Evolutionary conservation across 1,140 invertebrate species (phyloP).

Genomic region (Drosophila micromelanica): DNA sequence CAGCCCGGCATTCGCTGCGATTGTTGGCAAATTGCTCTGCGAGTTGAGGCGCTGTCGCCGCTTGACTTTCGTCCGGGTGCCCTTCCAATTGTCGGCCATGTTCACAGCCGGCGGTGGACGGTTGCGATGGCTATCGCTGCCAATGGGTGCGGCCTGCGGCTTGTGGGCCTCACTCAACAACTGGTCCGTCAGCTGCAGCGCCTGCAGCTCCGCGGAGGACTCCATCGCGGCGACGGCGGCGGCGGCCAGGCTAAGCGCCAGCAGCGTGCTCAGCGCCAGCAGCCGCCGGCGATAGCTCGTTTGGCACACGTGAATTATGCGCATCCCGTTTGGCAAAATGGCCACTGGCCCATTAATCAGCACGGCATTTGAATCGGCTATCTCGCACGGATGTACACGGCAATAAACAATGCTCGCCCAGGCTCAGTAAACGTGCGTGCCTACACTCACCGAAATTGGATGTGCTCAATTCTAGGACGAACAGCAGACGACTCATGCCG

Average conservation of each 20-base stretch:
- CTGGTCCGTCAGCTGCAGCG: not conserved
- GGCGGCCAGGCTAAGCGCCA: slow-evolving; percentile 42
- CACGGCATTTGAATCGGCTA: slow-evolving; percentile 69
- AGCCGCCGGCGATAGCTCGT: slow-evolving; percentile 45
- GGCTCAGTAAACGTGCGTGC: slow-evolving; percentile 1
- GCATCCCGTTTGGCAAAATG: slow-evolving; percentile 66
- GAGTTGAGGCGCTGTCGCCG: slow-evolving; percentile 70
- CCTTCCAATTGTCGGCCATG: slow-evolving; percentile 53
- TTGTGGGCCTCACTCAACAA: slow-evolving; percentile 37
- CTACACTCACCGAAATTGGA: too few species aligned
- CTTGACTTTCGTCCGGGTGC: slow-evolving; percentile 71
- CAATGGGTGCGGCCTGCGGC: not conserved
- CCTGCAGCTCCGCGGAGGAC: slow-evolving; percentile 62
- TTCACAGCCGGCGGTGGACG: too few species aligned
- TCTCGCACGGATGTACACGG: slow-evolving; percentile 46
- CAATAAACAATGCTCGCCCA: slow-evolving; percentile 32
- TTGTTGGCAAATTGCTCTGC: slow-evolving; percentile 66
- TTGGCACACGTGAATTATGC: slow-evolving; percentile 66
- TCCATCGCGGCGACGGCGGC: slow-evolving; percentile 61
- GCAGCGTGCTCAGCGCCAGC: slow-evolving; percentile 14
- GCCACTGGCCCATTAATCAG: slow-evolving; percentile 78
- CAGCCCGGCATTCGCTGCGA: slow-evolving; percentile 7
- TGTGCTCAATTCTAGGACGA: too few species aligned
- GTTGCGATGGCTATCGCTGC: not conserved
- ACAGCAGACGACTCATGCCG: too few species aligned